phyloP scores from a whole-genome alignment of 2,797 vertebrate genomes.

The Trichosurus vulpecula region DNA sequence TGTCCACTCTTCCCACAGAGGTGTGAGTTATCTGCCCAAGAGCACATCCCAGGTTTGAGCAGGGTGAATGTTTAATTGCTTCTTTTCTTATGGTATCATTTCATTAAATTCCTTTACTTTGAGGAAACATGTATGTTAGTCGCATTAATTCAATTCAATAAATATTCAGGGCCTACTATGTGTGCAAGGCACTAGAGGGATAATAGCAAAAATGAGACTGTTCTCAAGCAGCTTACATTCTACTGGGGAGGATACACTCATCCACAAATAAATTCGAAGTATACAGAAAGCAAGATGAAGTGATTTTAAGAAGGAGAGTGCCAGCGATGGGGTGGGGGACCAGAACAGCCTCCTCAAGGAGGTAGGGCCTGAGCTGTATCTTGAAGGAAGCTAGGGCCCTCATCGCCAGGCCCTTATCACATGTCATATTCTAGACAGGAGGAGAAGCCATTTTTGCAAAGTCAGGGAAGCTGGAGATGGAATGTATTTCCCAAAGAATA shows the following conservation, averaged over 20 bases:
- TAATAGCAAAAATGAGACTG: not conserved
- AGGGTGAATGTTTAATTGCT: not conserved
- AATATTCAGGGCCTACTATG: not conserved
- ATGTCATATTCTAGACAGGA: not conserved
- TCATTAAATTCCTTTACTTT: not conserved
- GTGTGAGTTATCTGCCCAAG: not conserved
- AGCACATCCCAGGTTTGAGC: not conserved
- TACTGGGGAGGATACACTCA: not conserved
- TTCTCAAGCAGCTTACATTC: not conserved
- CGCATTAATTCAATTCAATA: not conserved
- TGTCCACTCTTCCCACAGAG: not conserved
- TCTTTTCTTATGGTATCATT: not conserved
- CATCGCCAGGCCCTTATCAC: not conserved
- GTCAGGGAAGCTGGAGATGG: not conserved
- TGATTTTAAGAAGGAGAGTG: not conserved
- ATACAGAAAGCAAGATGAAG: not conserved
- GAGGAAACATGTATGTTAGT: not conserved
- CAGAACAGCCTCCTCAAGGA: not conserved
- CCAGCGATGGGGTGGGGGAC: not conserved
- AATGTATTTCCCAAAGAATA: not conserved
- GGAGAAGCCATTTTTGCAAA: not conserved
- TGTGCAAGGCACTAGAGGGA: not conserved
- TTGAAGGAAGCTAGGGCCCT: too few relatives aligned
- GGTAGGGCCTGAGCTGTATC: not conserved
- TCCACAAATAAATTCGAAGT: not conserved